phyloP scores from a whole-genome alignment of 2,888 invertebrate genomes.

The Cyclophora punctaria region DNA sequence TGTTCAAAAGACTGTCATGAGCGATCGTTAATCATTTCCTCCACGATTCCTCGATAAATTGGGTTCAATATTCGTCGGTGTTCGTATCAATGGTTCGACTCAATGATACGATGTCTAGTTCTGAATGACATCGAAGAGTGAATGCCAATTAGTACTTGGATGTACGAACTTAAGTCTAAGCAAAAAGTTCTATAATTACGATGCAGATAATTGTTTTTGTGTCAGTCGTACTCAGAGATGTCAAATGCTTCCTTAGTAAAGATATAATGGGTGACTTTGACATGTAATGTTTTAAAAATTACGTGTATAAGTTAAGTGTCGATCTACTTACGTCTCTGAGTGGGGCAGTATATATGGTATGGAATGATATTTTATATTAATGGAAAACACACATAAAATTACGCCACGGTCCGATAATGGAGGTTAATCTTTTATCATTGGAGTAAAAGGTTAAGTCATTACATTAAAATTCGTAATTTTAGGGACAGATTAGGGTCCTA shows the following conservation, averaged over 20 bases:
- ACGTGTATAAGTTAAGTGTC: no score
- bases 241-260: no score
- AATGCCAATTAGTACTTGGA: no score
- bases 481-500: conserved; percentile 18
- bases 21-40: conserved; percentile 49
- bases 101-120: no score
- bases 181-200: no score
- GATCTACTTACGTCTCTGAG: no score
- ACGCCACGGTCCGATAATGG: conserved; percentile 6
- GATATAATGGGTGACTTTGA: no score
- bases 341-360: background rate
- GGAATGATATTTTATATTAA: background rate
- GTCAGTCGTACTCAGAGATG: no score
- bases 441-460: conserved; percentile 18
- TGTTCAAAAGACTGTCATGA: conserved; percentile 40
- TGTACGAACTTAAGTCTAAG: no score
- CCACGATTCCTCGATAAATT: conserved; percentile 14
- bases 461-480: conserved; percentile 21
- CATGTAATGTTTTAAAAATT: no score
- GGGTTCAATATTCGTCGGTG: background rate
- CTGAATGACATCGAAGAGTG: no score
- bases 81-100: conserved; percentile 1
- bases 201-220: no score
- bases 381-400: conserved; percentile 1
- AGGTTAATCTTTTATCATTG: conserved; percentile 15